Evolutionary conservation across 2,888 invertebrate genomes (phyloP).

Genomic region (Tipula vernalis): DNA sequence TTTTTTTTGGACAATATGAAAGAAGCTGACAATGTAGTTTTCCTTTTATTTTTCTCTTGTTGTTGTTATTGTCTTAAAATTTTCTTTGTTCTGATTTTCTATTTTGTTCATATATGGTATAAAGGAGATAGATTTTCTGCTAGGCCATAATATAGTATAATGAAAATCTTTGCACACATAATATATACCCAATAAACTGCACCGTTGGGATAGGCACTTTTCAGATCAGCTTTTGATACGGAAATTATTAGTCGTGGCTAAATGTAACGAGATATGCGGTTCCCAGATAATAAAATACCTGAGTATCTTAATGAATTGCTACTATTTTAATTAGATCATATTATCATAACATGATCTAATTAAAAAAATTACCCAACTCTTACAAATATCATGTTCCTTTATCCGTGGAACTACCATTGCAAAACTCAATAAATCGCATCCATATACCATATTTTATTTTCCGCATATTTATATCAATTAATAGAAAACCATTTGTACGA

Average conservation of each 20-base stretch:
- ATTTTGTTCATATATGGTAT: neutral
- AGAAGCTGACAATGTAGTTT: conserved; percentile 4
- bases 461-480: neutral
- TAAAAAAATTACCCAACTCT: too few species aligned
- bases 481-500: neutral
- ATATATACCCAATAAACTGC: neutral
- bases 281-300: too few species aligned
- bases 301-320: too few species aligned
- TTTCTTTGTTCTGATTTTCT: neutral
- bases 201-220: neutral
- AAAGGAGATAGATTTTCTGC: neutral
- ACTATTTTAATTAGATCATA: too few species aligned
- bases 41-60: neutral
- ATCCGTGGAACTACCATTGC: too few species aligned
- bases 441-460: neutral
- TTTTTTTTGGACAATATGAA: neutral
- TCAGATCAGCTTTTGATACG: too few species aligned
- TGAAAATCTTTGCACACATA: neutral
- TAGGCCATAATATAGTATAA: neutral
- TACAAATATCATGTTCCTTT: too few species aligned
- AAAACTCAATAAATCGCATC: neutral
- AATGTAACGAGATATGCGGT: too few species aligned
- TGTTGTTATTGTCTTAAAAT: neutral
- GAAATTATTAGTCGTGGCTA: too few species aligned
- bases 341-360: too few species aligned